Percentiles rank a stretch among this genome's conserved stretches.
phyloP scores from a whole-genome alignment of 2,888 invertebrate genomes.

The Leptinotarsa haldemani region DNA sequence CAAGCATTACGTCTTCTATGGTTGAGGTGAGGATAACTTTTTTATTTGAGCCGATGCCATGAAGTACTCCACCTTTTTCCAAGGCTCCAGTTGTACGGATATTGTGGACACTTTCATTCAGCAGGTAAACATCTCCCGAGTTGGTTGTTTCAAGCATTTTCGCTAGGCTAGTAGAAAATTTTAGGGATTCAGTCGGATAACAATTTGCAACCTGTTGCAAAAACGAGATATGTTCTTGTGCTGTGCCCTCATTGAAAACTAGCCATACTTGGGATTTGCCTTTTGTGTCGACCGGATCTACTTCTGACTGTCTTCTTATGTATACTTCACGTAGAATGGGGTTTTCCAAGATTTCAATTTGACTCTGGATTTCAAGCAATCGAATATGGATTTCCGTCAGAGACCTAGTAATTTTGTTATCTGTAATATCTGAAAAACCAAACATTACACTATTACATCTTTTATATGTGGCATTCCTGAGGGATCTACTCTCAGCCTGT shows the following conservation, averaged over 20 bases:
- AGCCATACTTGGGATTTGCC: slow-evolving; percentile 60
- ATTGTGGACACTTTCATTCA: slow-evolving; percentile 68
- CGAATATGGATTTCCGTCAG: slow-evolving; percentile 70
- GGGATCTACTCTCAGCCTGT: too few relatives aligned
- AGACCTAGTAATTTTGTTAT: slow-evolving; percentile 62
- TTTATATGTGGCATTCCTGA: slow-evolving; percentile 23
- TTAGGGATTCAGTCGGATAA: slow-evolving; percentile 63
- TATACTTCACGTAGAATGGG: slow-evolving; percentile 69
- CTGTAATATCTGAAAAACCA: slow-evolving; percentile 44
- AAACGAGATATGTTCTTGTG: slow-evolving; percentile 66
- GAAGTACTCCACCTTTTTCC: slow-evolving; percentile 66
- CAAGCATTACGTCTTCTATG: slow-evolving; percentile 68
- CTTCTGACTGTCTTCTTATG: slow-evolving; percentile 53
- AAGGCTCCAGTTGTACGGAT: slow-evolving; percentile 68
- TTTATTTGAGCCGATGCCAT: slow-evolving; percentile 54
- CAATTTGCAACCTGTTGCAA: slow-evolving; percentile 64
- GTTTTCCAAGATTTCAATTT: slow-evolving; percentile 72
- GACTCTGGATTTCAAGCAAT: slow-evolving; percentile 70
- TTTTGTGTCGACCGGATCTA: slow-evolving; percentile 35
- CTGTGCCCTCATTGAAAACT: slow-evolving; percentile 66
- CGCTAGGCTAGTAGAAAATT: slow-evolving; percentile 63
- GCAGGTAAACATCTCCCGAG: slow-evolving; percentile 66
- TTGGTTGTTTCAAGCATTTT: slow-evolving; percentile 64
- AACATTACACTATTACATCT: slow-evolving; percentile 6
- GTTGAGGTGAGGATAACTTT: slow-evolving; percentile 62